Percentiles rank a stretch among this genome's conserved stretches.
Conservation (phyloP, 92 coral and sea anemone genomes). For the Isaurus tuberculatus region DNA sequence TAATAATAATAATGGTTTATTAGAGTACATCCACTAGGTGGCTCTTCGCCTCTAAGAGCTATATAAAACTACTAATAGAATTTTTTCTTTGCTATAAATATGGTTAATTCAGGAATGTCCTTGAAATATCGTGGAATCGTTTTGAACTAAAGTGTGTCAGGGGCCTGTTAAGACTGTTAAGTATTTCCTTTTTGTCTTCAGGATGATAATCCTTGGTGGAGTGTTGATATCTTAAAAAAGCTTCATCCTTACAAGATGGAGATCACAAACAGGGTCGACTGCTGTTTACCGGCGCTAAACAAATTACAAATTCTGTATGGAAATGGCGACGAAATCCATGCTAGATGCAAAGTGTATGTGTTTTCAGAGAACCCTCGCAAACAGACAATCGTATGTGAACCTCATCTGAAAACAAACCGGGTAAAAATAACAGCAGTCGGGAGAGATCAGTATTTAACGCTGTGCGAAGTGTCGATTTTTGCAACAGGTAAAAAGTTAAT, state of each 20-base stretch:
- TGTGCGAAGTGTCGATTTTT: slow-evolving; percentile 18
- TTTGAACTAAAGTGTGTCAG: too few species aligned
- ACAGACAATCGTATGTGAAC: slow-evolving; percentile 11
- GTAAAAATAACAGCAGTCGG: slow-evolving; percentile 20
- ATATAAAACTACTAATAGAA: too few species aligned
- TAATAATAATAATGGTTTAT: too few species aligned
- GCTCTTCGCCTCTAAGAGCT: too few species aligned
- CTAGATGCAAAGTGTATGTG: slow-evolving; percentile 9
- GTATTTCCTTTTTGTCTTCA: background rate
- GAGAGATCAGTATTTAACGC: background rate
- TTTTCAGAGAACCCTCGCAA: background rate
- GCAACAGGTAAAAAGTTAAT: slow-evolving; percentile 8
- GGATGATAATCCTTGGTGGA: slow-evolving; percentile 37
- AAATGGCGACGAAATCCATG: background rate
- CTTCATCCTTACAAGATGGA: slow-evolving; percentile 11
- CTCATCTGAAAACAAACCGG: slow-evolving; percentile 9
- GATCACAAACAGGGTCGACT: slow-evolving; percentile 19
- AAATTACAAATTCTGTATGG: background rate
- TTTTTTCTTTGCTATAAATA: too few species aligned
- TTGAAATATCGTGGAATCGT: too few species aligned
- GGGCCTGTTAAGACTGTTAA: too few species aligned
- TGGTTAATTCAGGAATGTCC: too few species aligned
- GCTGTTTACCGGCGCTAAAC: background rate
- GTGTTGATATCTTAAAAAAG: background rate
- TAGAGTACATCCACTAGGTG: too few species aligned